Evolutionary conservation across 2,113 vertebrate species (phyloP).

Genomic region (Mastomys coucha): DNA sequence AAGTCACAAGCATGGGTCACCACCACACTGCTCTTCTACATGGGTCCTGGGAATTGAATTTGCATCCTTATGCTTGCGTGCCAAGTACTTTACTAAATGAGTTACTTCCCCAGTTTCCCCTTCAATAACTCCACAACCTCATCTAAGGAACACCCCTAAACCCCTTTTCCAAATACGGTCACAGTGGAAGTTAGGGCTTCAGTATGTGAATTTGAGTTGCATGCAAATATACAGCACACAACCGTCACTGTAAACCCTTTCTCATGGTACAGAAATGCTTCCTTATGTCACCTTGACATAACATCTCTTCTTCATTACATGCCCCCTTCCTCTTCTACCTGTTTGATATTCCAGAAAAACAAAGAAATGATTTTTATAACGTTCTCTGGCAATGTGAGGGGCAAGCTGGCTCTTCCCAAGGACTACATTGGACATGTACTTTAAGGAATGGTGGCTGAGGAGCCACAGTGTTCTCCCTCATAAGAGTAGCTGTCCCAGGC

Average conservation of each 20-base stretch:
- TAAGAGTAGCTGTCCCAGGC: fast-evolving
- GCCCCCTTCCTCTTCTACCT: neutral
- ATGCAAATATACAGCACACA: neutral
- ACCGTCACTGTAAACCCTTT: neutral
- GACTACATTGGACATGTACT: neutral
- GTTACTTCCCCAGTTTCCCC: neutral
- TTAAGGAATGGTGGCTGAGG: neutral
- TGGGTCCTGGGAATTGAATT: neutral
- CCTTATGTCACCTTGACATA: too few species aligned
- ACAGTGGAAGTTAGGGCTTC: neutral
- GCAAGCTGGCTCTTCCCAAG: too few species aligned
- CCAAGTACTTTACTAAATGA: too few species aligned
- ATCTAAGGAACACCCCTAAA: neutral
- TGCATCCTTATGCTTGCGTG: neutral
- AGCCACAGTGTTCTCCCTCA: fast-evolving
- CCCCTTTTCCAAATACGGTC: neutral
- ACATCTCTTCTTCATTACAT: too few species aligned
- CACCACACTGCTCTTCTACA: neutral
- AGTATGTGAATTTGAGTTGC: neutral
- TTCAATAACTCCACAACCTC: neutral
- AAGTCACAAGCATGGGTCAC: neutral
- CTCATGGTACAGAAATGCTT: neutral
- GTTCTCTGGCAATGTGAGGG: too few species aligned
- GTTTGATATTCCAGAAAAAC: neutral
- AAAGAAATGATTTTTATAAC: neutral